Base-by-base conservation (phyloP, 2,113 vertebrate species). In the Microtus ochrogaster region DNA sequence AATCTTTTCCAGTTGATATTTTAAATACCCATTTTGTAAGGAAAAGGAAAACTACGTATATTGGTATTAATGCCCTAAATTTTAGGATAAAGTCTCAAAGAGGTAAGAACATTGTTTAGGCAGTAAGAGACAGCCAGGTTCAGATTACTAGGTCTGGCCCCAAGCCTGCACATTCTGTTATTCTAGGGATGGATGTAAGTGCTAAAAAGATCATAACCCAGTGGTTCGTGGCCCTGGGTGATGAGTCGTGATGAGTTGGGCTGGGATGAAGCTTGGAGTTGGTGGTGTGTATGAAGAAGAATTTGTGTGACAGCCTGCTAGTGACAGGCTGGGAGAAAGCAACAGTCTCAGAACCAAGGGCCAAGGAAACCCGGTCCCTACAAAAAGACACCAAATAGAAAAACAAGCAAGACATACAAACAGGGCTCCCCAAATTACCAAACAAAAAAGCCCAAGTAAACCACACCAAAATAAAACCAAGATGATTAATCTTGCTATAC, bases 51-150 rank as follows among this genome's bases (percentile, higher is more conserved):
- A 0, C 8, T 19, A 30, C 11, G 6, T 5, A 89, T 49, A 41
- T n/a, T 61, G 8, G 12, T 36, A 44, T 92, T 77, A n/a, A 16
- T 47, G 39, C 4, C 12, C 6, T 2, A 36, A 39, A 58, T 95
- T 83, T 96, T 76, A 39, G 91, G 24, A 73, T 66, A 77, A 73
- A 91, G 10, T 4, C 5, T 85, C 49, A 95, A 77, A 88, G 12
- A 61, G 58, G 7, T n/a, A 89, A 66, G 21, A 70, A 72, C 72
- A 77, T 72, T 13, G 12, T 68, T 70, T 0, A 88, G 14, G 13
- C 85, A 73, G 14, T 68, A n/a, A 90, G 44, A 14, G 47, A 8
- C 3, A 70, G 49, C 36, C 33, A 66, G 44, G 12, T 76, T 84
- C 44, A 84, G 22, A 82, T 21, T 5, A 41, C 9, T n/a, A 36